Evolutionary conservation across 2,797 vertebrate genomes (phyloP), one percentile per base, ranked within the genome.

Genomic region (Characodon lateralis): DNA sequence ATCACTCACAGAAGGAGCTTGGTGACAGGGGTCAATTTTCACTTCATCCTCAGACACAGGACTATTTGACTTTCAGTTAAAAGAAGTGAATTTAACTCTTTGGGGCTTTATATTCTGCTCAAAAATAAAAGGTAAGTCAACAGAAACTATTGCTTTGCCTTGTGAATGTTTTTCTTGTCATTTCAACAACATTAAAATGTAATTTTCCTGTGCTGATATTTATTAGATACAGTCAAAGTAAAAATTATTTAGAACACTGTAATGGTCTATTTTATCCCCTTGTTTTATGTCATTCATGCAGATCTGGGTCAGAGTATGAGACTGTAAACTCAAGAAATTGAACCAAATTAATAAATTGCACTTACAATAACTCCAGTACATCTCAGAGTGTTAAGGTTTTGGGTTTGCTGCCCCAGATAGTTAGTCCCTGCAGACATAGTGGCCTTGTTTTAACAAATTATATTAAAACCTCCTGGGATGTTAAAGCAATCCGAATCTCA

Each of bases 401-500:
- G 41, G 55, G 66, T 81, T 82, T 75, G 71, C 81, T 90, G 91
- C 80, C 93, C 94, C 91, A 93, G 76, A 90, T 92, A 89, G 24
- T 79, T 73, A 16, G 72, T 89, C 94, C 79, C 90, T 43, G 78
- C 10, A 79, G 93, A 89, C 80, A 50, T 56, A 6, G 63, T 92
- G 93, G 86, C 93, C 94, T 93, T 92, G 88, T 94, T 95, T 94
- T 73, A 90, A 88, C 87, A 89, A 94, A 94, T 93, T 87, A 84
- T 75, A 83, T 78, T 55, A 26, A 26, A 77, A 86, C 35, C 91
- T 85, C 90, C 61, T 50, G 79, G 82, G 92, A 81, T 26, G 48
- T 66, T 85, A 76, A 73, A 50, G 61, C 76, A 75, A 74, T 75
- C 0, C 74, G 79, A 28, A 16, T 63, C 12, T 9, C 48, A n/a